Percentiles rank a stretch among this genome's conserved stretches.
Evolutionary conservation across 2,797 vertebrate genomes (phyloP).

Genomic region (Aselliscus stoliczkanus): DNA sequence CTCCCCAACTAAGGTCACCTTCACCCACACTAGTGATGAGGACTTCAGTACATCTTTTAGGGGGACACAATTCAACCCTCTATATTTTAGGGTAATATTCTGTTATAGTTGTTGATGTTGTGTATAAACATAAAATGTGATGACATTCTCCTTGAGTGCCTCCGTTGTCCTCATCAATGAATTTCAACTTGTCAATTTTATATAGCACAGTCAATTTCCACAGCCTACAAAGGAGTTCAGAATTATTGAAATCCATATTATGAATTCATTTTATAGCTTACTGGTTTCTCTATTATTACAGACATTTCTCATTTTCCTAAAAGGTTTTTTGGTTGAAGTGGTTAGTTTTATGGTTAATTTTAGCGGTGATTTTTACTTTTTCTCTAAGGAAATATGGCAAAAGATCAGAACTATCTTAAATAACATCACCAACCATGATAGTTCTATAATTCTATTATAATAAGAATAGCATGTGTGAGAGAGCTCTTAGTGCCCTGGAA

Average conservation of each 20-base stretch:
- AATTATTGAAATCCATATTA: neutral
- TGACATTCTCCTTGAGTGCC: neutral
- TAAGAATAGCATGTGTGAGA: neutral
- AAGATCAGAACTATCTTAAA: neutral
- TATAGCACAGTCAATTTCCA: neutral
- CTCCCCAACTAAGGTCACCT: neutral
- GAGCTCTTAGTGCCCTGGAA: neutral
- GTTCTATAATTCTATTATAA: neutral
- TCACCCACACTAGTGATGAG: neutral
- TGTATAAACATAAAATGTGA: neutral
- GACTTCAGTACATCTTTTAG: neutral
- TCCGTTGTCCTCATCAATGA: neutral
- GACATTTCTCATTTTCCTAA: neutral
- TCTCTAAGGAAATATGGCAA: neutral
- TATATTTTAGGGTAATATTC: neutral
- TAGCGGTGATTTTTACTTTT: neutral
- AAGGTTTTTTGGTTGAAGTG: neutral
- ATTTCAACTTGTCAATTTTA: neutral
- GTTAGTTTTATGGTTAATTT: neutral
- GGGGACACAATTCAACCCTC: neutral
- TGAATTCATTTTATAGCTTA: neutral
- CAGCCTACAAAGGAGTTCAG: neutral
- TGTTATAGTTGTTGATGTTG: neutral
- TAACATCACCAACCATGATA: neutral
- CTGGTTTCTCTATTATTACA: neutral